Evolutionary conservation across 1,140 invertebrate species (phyloP).

Genomic region (Drosophila erecta): DNA sequence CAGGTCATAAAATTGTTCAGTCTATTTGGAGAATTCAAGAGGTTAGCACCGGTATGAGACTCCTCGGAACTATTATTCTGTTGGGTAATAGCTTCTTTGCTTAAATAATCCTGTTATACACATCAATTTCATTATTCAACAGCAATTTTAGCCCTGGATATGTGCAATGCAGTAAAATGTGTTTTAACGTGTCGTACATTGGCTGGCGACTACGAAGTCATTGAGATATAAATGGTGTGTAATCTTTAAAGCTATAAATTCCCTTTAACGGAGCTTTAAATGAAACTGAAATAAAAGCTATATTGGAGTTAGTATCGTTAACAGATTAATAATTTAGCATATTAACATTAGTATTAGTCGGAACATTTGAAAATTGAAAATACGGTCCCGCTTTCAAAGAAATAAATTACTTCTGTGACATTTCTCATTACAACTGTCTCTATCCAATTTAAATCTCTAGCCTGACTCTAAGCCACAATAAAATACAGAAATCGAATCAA

Average conservation of each 20-base stretch:
- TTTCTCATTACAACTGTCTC: too few species aligned
- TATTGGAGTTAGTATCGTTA: too few species aligned
- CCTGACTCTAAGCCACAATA: too few species aligned
- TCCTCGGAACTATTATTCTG: background rate
- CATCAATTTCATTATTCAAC: background rate
- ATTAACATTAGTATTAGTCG: too few species aligned
- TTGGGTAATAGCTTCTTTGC: background rate
- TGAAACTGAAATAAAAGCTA: too few species aligned
- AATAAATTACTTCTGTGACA: too few species aligned
- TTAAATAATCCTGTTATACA: background rate
- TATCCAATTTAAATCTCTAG: too few species aligned
- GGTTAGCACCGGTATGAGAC: background rate
- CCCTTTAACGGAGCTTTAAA: too few species aligned
- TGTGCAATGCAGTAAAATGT: background rate
- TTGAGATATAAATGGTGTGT: background rate
- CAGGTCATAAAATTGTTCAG: background rate
- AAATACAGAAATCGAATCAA: background rate
- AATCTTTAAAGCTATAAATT: background rate
- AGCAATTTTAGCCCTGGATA: background rate
- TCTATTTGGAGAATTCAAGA: background rate
- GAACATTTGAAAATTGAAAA: too few species aligned
- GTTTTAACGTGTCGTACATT: background rate
- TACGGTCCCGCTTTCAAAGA: too few species aligned
- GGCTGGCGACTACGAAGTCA: background rate
- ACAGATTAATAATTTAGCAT: too few species aligned